Percentiles rank a stretch among this genome's conserved stretches.
These are phyloP conservation scores for Porites rus DNA, from an alignment of 92 coral and sea anemone genomes.

Conservation along the genomic window DNA sequence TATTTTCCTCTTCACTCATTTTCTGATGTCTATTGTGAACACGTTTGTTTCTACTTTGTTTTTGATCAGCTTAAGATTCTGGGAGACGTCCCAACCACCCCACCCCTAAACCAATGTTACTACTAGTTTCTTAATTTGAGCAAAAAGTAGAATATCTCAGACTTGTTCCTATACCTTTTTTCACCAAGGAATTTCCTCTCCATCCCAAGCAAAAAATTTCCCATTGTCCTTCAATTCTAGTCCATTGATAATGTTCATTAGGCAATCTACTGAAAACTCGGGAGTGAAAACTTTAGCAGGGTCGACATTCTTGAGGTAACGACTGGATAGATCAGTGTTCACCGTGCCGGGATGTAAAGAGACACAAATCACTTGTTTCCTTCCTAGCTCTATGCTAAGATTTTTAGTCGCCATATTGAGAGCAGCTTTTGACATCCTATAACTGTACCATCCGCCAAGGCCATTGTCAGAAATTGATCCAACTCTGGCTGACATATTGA, in stretches of 20 bases:
- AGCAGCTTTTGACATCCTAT: constrained; percentile 68
- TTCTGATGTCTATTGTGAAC: not conserved
- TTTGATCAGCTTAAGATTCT: not conserved
- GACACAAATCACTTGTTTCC: constrained; percentile 54
- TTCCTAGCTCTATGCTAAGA: constrained; percentile 71
- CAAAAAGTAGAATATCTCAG: not conserved
- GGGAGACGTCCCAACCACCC: not conserved
- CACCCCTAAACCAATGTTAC: too few species aligned
- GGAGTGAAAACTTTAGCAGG: constrained; percentile 70
- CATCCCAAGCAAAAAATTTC: constrained; percentile 81
- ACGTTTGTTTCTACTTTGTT: not conserved
- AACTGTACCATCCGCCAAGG: constrained; percentile 79
- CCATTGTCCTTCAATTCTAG: constrained; percentile 68
- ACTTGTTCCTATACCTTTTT: not conserved
- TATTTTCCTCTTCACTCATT: too few species aligned
- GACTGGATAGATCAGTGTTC: constrained; percentile 69
- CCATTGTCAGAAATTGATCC: constrained; percentile 68
- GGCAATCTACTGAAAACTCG: constrained; percentile 64
- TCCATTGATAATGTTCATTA: constrained; percentile 59
- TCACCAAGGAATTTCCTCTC: constrained; percentile 67
- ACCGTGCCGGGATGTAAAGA: constrained; percentile 76
- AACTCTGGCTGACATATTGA: constrained; percentile 73
- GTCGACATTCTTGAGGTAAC: constrained; percentile 65
- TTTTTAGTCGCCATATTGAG: constrained; percentile 79
- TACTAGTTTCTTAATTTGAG: too few species aligned